Conservation (phyloP, 2,113 vertebrate species). For the Ophthalmolycus amberensis region DNA sequence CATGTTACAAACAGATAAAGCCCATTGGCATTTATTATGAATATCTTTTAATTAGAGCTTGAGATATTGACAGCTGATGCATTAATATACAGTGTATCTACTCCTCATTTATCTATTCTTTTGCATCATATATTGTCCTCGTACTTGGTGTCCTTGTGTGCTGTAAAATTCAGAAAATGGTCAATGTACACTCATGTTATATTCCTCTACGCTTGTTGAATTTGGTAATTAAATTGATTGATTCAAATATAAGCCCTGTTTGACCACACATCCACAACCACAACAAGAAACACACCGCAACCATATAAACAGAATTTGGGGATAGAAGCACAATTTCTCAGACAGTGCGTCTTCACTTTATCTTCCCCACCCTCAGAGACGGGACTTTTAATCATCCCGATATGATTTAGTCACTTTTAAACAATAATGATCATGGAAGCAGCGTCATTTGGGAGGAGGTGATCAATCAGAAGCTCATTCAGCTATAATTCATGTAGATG, state of each 20-base stretch:
- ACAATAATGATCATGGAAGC: conserved; percentile 83
- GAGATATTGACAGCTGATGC: background rate
- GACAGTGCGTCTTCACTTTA: conserved; percentile 66
- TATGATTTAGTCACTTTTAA: conserved; percentile 86
- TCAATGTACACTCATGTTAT: background rate
- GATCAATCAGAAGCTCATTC: conserved; percentile 87
- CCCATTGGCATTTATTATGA: background rate
- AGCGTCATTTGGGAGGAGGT: conserved; percentile 82
- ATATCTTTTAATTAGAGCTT: background rate
- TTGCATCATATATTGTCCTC: background rate
- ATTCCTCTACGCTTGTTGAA: background rate
- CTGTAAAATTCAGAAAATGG: background rate
- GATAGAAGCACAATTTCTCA: conserved; percentile 41
- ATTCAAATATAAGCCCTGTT: conserved; percentile 11
- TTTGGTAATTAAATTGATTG: background rate
- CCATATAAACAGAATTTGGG: conserved; percentile 37
- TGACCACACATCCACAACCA: conserved; percentile 15
- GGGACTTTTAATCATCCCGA: conserved; percentile 82
- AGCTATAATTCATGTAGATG: conserved; percentile 90
- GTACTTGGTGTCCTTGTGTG: background rate
- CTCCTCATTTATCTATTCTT: background rate
- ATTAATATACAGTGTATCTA: background rate
- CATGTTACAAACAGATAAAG: conserved; percentile 1
- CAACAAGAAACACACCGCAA: conserved; percentile 35
- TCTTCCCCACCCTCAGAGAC: conserved; percentile 59